A percentile compares a stretch with the other conserved stretches of the same genome.
These are phyloP conservation scores for Macrochelys suwanniensis DNA, from an alignment of 2,797 vertebrate species.

Conservation along the genomic window DNA sequence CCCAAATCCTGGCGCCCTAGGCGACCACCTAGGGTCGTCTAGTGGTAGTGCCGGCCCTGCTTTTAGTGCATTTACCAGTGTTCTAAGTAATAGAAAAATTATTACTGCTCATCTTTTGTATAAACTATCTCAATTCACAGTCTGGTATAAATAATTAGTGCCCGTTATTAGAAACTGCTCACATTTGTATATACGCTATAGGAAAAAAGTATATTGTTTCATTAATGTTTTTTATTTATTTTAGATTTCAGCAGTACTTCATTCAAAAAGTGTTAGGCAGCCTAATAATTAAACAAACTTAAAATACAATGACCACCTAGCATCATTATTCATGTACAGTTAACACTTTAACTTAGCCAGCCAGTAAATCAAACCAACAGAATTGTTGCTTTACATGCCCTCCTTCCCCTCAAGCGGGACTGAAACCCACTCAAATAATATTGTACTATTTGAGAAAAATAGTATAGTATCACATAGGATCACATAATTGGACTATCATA, in stretches of 20 bases:
- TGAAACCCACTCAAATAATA: not conserved
- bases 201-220: not conserved
- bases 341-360: not conserved
- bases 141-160: not conserved
- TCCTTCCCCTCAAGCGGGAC: not conserved
- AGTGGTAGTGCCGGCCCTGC: not conserved
- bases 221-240: not conserved
- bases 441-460: not conserved
- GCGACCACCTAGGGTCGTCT: too few species aligned
- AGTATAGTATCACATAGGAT: not conserved
- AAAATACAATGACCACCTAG: not conserved
- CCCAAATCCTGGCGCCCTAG: too few species aligned
- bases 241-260: not conserved
- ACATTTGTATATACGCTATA: not conserved
- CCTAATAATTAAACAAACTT: not conserved
- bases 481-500: not conserved
- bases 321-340: not conserved
- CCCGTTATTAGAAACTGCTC: not conserved
- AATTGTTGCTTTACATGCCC: accelerated
- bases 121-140: not conserved
- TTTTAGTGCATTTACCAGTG: not conserved
- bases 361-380: not conserved
- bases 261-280: not conserved
- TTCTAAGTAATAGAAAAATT: not conserved
- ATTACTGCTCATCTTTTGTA: not conserved